Evolutionary conservation across 2,113 vertebrate species (phyloP).

Genomic region (Eupsittula cactorum): DNA sequence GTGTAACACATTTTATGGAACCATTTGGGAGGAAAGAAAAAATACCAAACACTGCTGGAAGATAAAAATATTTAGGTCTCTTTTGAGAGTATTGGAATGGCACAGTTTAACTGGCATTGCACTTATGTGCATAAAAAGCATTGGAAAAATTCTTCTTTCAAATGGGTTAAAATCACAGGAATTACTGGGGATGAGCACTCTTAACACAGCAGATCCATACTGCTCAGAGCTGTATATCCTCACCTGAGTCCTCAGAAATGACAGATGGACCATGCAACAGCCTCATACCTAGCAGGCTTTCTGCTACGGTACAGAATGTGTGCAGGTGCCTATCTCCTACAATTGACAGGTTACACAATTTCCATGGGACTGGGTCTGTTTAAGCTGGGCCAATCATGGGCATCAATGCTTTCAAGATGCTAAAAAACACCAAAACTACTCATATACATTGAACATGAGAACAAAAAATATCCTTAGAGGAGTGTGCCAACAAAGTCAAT

Average conservation of each 20-base stretch:
- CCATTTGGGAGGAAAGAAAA: background rate
- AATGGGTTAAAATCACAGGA: background rate
- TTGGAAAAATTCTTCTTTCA: background rate
- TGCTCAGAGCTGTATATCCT: background rate
- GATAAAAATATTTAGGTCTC: background rate
- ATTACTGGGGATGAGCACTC: accelerated
- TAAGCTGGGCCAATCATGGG: background rate
- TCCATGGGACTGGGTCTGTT: background rate
- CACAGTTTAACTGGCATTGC: background rate
- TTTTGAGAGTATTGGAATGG: background rate
- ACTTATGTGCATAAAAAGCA: background rate
- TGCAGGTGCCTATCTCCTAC: background rate
- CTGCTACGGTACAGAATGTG: background rate
- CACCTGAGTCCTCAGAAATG: background rate
- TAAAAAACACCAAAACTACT: background rate
- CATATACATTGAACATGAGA: accelerated
- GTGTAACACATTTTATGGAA: background rate
- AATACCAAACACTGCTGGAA: background rate
- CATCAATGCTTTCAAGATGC: background rate
- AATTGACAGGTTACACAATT: accelerated
- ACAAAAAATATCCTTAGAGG: background rate
- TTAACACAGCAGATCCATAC: background rate
- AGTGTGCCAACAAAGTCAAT: background rate
- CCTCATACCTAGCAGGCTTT: background rate
- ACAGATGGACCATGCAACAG: accelerated